Conservation (phyloP, 2,113 vertebrate genomes). For the Fregetta grallaria region DNA sequence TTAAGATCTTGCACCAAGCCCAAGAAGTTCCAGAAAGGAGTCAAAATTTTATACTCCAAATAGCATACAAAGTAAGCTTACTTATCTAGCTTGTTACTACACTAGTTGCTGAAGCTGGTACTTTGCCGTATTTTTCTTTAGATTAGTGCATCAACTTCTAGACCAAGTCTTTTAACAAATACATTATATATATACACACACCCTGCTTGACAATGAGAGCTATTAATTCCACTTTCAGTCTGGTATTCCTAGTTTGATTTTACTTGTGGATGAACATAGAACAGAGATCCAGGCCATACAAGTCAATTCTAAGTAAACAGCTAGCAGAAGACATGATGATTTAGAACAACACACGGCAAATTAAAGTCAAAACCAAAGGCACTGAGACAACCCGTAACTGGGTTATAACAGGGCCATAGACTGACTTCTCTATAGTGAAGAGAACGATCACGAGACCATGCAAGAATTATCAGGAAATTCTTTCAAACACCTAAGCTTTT, state of each 20-base stretch:
- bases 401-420: no score
- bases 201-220: no score
- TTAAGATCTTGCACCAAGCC: neutral
- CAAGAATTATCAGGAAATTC: neutral
- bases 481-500: neutral
- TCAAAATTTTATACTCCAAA: neutral
- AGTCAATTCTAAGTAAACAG: neutral
- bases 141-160: fast-evolving
- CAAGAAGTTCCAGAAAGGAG: neutral
- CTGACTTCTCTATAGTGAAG: neutral
- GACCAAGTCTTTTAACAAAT: neutral
- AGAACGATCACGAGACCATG: fast-evolving
- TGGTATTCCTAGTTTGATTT: neutral
- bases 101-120: neutral
- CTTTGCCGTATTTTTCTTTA: neutral
- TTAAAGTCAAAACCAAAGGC: neutral
- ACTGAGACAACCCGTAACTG: fast-evolving
- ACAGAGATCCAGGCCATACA: neutral
- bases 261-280: neutral
- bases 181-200: neutral
- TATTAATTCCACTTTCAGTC: neutral
- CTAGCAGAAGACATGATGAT: neutral
- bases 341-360: neutral
- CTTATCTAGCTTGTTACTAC: neutral
- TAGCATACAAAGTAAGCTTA: neutral